Evolutionary conservation across 2,888 invertebrate genomes (phyloP).

Genomic region (Apamea sordens): DNA sequence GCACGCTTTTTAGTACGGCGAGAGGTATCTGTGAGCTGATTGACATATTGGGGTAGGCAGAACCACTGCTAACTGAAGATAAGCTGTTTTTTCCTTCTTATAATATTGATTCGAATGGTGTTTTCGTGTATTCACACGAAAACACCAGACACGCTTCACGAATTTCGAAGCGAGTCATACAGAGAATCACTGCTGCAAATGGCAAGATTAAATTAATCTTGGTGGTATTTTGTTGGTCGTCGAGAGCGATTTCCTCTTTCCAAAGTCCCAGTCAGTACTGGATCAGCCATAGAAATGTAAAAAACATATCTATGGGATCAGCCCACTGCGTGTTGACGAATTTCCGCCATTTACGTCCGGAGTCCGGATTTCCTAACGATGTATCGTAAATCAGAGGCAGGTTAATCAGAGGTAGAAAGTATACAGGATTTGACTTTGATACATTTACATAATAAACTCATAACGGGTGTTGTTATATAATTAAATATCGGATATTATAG

Average conservation of each 20-base stretch:
- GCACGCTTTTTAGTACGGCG: slow-evolving; percentile 26
- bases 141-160: no score
- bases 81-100: background rate
- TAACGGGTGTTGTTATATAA: slow-evolving; percentile 16
- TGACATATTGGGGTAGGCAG: background rate
- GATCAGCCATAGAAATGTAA: no score
- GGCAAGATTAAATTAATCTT: no score
- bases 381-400: background rate
- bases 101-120: no score
- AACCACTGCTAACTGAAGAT: background rate
- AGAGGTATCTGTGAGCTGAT: background rate
- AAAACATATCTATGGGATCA: no score
- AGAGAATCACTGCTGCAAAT: no score
- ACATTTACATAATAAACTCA: slow-evolving; percentile 6
- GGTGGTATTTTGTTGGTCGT: no score
- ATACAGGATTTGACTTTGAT: slow-evolving; percentile 18
- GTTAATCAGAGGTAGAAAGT: background rate
- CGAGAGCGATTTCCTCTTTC: no score
- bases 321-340: background rate
- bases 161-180: background rate
- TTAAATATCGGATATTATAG: background rate
- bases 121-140: no score
- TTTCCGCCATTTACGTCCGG: background rate
- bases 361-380: no score
- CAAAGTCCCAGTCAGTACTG: no score